Evolutionary conservation across 2,113 vertebrate genomes (phyloP), one percentile per base, ranked within the genome.

Genomic region (Entelurus aequoreus): DNA sequence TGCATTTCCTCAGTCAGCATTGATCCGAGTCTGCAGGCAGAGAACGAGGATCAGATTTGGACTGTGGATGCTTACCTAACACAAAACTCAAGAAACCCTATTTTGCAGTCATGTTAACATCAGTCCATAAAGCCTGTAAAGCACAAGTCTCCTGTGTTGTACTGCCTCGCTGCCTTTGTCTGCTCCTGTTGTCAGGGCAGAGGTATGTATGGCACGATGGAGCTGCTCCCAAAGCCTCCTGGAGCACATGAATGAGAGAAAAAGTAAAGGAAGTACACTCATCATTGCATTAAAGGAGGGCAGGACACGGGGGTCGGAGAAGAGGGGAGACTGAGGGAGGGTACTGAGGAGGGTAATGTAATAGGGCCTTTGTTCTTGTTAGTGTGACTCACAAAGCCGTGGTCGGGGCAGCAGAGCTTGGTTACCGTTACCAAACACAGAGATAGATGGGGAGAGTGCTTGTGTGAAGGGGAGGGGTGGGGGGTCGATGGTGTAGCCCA

Each of bases 311-410:
- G 40, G 63, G 60, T 67, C 13, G 65, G 63, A 53, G 67, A 67
- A 48, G 65, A 78, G 68, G 58, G 61, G 56, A 40, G 55, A 48
- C 48, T 54, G 42, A 61, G 64, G 69, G 74, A 58, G 47, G 36
- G 40, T 16, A 59, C 28, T 38, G 54, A 53, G 66, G 46, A 56
- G 63, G 55, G 21, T 42, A 67, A 68, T 74, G 84, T 84, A 86
- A 86, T 84, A 67, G 84, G 68, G 64, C 77, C 81, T 88, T 88
- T 88, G 85, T 88, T 86, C 69, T 88, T 78, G 65, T 74, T 84
- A 78, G 78, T 74, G 79, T 80, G 85, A 83, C 76, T 80, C 85
- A 76, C 73, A 83, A 80, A 86, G 85, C 54, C 54, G 68, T 63
- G 35, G 66, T 56, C 56, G 0, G 58, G 46, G 69, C 59, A 56